phyloP scores from a whole-genome alignment of 35 echinoderm and acorn worm species.

The Hemicentrotus pulcherrimus region DNA sequence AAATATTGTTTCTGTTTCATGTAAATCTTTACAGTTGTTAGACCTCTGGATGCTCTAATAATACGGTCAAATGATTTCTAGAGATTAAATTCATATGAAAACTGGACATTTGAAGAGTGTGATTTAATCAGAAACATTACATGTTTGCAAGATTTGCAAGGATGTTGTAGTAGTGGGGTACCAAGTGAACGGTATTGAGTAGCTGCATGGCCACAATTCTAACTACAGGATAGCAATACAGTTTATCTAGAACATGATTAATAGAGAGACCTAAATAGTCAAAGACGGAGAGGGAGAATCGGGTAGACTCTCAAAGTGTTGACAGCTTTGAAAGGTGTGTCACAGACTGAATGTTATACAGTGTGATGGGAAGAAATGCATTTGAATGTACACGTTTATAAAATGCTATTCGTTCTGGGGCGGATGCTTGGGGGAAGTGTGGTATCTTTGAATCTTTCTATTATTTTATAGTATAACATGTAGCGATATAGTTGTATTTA shows the following conservation, averaged over 20 bases:
- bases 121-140: neutral
- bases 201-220: neutral
- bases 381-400: neutral
- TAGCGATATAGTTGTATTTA: too few relatives aligned
- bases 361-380: neutral
- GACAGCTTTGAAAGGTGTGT: neutral
- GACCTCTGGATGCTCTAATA: too few relatives aligned
- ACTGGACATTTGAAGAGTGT: too few relatives aligned
- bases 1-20: too few relatives aligned
- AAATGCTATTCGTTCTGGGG: neutral
- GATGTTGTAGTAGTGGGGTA: neutral
- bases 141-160: neutral
- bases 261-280: neutral
- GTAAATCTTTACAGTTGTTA: too few relatives aligned
- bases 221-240: neutral
- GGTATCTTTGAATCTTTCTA: neutral
- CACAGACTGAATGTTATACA: neutral
- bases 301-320: neutral
- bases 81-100: too few relatives aligned
- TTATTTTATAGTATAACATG: neutral
- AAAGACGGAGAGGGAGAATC: neutral
- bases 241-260: neutral
- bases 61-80: too few relatives aligned
- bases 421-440: too few relatives aligned
- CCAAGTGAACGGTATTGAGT: neutral